Base-by-base conservation (phyloP, 30 jellyfish, hydroid and myxozoan genomes). In the Pelagia noctiluca region DNA sequence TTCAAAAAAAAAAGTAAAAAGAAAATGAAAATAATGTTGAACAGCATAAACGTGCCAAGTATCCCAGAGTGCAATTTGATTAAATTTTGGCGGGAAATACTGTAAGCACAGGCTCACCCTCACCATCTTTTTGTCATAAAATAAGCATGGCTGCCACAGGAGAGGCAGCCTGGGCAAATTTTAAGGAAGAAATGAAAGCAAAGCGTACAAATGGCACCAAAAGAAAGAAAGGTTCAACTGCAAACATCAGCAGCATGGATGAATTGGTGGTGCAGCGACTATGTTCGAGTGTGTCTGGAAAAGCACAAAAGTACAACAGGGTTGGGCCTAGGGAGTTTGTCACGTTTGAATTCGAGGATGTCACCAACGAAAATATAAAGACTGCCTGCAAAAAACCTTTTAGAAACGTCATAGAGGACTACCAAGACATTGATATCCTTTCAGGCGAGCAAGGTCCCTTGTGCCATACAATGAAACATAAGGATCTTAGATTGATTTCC, bases 181-280 rank as follows among this genome's bases (percentile, higher is more conserved):
- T 42, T 42, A 42, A 42, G 57, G 57, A 42, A 42, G 57, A 42
- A 42, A 42, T 42, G 57, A 42, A 42, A 42, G 57, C 57, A 42
- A 42, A 42, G 57, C 57, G 57, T 42, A 42, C 57, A 42, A 42
- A 42, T 42, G 57, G 57, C 57, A 42, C 57, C 57, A 42, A 42
- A 42, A 42, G 57, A 42, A 42, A 42, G 57, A 42, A 42, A 42
- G 57, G 57, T 42, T 5, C 57, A 42, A 42, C 57, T 16, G 16
- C 8, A 42, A 42, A 42, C 57, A 42, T 42, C 57, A 42, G 57
- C 57, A 42, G 57, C 57, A 42, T 42, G 57, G 57, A 42, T 42
- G 57, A 42, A 42, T 42, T 42, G 57, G 57, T 42, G 57, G 57
- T 42, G 57, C 57, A 42, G 57, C 57, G 57, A 42, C 57, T 42